Percentiles rank a stretch among this genome's conserved stretches.
Conservation (phyloP, 2,888 invertebrate species). For the Abscondita cerata region DNA sequence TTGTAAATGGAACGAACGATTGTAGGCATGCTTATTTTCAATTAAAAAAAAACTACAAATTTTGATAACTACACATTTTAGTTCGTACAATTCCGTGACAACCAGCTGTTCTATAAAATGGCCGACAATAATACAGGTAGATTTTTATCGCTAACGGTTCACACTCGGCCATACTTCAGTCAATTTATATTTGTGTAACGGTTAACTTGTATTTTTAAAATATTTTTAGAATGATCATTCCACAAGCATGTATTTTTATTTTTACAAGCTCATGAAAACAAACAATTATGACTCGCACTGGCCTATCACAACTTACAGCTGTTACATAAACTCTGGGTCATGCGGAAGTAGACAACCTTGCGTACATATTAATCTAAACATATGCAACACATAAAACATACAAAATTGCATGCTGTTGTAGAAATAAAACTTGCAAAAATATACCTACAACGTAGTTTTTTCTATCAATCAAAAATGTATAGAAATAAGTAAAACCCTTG, state of each 20-base stretch:
- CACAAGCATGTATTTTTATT: too few relatives aligned
- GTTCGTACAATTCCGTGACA: not conserved
- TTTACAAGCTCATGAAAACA: not conserved
- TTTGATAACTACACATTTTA: not conserved
- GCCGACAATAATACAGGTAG: not conserved
- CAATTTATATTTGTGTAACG: too few relatives aligned
- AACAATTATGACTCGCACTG: not conserved
- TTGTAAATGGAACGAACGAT: conserved; percentile 18
- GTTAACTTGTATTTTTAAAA: not conserved
- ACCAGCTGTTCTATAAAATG: conserved; percentile 2
- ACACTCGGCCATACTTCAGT: not conserved
- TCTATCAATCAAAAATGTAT: too few relatives aligned
- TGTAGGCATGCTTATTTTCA: conserved; percentile 3
- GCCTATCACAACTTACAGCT: not conserved
- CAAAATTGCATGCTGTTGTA: too few relatives aligned
- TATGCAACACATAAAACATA: too few relatives aligned
- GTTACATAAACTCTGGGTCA: not conserved
- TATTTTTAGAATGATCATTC: not conserved
- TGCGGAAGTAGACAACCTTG: not conserved
- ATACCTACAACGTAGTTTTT: too few relatives aligned
- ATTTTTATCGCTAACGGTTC: not conserved
- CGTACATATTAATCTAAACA: too few relatives aligned
- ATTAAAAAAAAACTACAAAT: not conserved
- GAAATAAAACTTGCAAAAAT: too few relatives aligned
- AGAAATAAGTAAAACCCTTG: too few relatives aligned